Conservation (phyloP, 2,113 vertebrate genomes). For the Irena cyanogastra region DNA sequence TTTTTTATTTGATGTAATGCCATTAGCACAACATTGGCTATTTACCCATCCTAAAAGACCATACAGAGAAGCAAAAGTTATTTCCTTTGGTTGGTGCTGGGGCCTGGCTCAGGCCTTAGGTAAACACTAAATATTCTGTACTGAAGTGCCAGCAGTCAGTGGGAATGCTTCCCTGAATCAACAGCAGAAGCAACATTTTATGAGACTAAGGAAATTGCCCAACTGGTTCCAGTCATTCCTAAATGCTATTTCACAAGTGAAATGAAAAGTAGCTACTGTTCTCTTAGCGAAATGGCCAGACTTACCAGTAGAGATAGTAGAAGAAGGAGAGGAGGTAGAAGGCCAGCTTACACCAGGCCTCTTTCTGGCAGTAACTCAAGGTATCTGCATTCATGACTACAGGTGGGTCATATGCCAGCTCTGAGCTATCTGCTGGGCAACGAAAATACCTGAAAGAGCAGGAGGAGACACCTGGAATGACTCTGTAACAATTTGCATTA, state of each 20-base stretch:
- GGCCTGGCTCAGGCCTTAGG: background rate
- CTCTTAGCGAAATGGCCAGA: background rate
- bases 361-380: constrained; percentile 94
- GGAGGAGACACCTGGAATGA: constrained; percentile 22
- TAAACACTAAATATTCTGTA: background rate
- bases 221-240: background rate
- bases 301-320: constrained; percentile 99
- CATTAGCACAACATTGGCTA: background rate
- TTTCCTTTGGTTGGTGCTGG: background rate
- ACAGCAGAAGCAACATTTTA: background rate
- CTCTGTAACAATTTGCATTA: background rate
- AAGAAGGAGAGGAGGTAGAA: constrained; percentile 98
- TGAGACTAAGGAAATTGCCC: background rate
- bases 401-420: constrained; percentile 91
- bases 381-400: constrained; percentile 95
- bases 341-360: constrained; percentile 98
- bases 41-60: background rate
- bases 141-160: background rate
- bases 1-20: background rate
- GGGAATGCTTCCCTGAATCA: background rate
- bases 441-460: constrained; percentile 88
- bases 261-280: background rate
- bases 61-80: background rate
- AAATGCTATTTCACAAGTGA: background rate
- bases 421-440: constrained; percentile 92